These are phyloP conservation scores for Rhopalosiphum nymphaeae DNA, from an alignment of 2,888 invertebrate species.

Conservation along the genomic window DNA sequence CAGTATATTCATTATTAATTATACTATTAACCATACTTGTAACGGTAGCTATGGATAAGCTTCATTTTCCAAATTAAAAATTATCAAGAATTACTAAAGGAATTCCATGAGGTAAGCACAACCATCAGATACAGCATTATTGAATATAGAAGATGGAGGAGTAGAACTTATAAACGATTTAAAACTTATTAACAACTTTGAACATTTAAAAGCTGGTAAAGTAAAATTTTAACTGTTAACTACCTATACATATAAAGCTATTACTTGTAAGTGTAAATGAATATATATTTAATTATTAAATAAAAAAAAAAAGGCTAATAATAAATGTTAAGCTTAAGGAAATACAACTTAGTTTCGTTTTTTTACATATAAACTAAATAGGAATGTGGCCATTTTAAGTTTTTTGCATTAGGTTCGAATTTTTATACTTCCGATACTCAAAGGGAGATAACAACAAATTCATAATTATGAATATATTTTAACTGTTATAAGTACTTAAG, in stretches of 20 bases:
- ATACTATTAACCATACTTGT: not conserved
- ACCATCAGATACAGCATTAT: not conserved
- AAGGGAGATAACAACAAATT: too few relatives aligned
- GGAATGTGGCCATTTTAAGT: not conserved
- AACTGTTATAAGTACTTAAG: too few relatives aligned
- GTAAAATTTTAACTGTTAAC: constrained; percentile 1
- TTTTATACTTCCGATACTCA: too few relatives aligned
- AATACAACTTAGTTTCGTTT: not conserved
- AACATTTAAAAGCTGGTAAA: not conserved
- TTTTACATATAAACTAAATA: not conserved
- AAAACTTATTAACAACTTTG: not conserved
- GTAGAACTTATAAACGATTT: not conserved
- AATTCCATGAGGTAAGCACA: not conserved
- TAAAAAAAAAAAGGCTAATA: not conserved
- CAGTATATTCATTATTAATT: constrained; percentile 12
- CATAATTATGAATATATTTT: too few relatives aligned
- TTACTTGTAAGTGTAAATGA: not conserved
- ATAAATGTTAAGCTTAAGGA: not conserved
- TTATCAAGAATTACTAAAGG: not conserved
- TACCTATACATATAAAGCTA: not conserved
- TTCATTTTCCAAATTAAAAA: not conserved
- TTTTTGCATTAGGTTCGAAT: not conserved
- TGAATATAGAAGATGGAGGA: not conserved
- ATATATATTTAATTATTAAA: not conserved
- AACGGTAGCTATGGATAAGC: not conserved